Conservation (phyloP, 2,888 invertebrate species). For the Griposia aprilina region DNA sequence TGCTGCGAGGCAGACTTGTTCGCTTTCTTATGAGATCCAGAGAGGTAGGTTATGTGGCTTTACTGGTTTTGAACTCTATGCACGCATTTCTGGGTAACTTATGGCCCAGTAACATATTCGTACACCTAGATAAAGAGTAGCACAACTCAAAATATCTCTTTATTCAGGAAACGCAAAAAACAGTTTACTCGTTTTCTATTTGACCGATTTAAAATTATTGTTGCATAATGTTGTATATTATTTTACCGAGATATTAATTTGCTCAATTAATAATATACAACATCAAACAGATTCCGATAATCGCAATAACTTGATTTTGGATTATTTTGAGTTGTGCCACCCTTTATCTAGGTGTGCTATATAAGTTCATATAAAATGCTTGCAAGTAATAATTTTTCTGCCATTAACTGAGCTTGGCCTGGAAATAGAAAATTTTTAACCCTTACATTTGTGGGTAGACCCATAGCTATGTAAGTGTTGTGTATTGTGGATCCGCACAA, state of each 20-base stretch:
- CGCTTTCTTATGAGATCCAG: slow-evolving; percentile 98
- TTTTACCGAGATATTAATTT: too few relatives aligned
- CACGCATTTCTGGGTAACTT: background rate
- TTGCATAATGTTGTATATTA: too few relatives aligned
- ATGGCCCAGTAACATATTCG: background rate
- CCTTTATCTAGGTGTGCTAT: too few relatives aligned
- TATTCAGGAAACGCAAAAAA: too few relatives aligned
- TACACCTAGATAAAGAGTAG: too few relatives aligned
- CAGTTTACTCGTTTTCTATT: too few relatives aligned
- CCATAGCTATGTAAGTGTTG: background rate
- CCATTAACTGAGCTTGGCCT: background rate
- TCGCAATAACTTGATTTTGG: too few relatives aligned
- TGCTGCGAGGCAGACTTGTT: slow-evolving; percentile 97
- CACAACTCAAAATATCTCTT: too few relatives aligned
- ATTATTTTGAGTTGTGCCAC: too few relatives aligned
- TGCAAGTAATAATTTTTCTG: background rate
- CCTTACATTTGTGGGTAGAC: background rate
- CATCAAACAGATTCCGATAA: too few relatives aligned
- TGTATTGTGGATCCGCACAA: background rate
- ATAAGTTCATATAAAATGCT: background rate
- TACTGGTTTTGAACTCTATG: background rate
- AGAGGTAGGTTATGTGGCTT: slow-evolving; percentile 88
- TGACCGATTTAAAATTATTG: too few relatives aligned
- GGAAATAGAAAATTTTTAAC: background rate
- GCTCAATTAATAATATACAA: too few relatives aligned